Base-by-base conservation (phyloP, 92 coral and sea anemone genomes). In the Meandrina meandrites region DNA sequence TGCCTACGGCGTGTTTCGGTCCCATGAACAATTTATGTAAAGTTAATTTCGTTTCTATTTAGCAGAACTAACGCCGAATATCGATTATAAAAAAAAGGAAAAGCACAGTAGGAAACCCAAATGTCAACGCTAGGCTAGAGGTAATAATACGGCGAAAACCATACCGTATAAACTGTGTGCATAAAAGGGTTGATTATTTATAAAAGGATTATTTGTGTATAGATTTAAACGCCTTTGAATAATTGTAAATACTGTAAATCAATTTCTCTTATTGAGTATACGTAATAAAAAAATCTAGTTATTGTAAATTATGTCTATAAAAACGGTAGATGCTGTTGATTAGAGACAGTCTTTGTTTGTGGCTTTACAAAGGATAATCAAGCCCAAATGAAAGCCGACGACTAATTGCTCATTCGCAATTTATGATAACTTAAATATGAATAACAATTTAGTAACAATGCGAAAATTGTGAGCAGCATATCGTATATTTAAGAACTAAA, bases 201-300 rank as follows among this genome's bases (percentile, higher is more conserved):
- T 70, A 50, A 30, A 71, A 51, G 78, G 86, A 82, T 82, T 69
- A 47, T 22, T 21, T 48, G 58, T 32, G 42, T 30, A 82, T 50
- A 51, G 56, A 51, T 47, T 71, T 48, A 51, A 82, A 70, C 37
- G 67, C 22, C 56, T 66, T 60, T 66, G 54, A 40, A 24, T 30
- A 83, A 54, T 84, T 84, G 81, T 84, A 74, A 75, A 84, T 84
- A 84, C 21, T 84, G 80, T 84, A 74, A 57, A 73, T 32, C 22
- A 19, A 36, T 83, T 73, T 47, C 22, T 56, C 75, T 37, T 40
- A 60, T 80, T 80, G 54, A 56, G 47, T 56, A 3, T 3, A 53
- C 21, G 45, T 54, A 21, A 56, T 56, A 50, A 64, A 51, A 28
- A 66, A 78, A 66, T 64, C 34, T 40, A 14, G 24, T 32, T 45